Evolutionary conservation across 1,140 invertebrate genomes (phyloP), one percentile per base, ranked within the genome.

Genomic region (Calliopsis andreniformis): DNA sequence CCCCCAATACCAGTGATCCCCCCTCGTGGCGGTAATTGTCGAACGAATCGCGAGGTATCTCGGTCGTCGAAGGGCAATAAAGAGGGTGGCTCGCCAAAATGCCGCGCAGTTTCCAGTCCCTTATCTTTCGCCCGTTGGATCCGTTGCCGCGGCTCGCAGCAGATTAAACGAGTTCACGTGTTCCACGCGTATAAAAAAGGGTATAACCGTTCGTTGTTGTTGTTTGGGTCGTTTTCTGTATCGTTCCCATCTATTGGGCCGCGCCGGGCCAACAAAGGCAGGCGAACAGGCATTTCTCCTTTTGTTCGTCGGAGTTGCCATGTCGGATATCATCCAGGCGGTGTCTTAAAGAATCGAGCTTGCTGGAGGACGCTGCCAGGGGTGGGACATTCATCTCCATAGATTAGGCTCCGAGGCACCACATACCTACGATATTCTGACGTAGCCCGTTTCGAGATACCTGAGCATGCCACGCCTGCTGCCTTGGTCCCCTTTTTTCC

Each of bases 321-420:
- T 61, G 79, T 75, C 64, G 73, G 73, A 63, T 67, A 75, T 76
- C 66, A 63, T 53, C 51, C 45, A 56, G 70, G 70, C 63, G 71
- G 77, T 76, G 77, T 51, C 47, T 68, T 47, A 70, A 78, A 78
- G 63, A 68, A 68, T 61, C 66, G 62, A 69, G 47, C 32, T 59
- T 25, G 32, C 14, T 55, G 3, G 42, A 35, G 68, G 49, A 76
- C 58, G 14, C 23, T 61, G 76, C 35, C 56, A 66, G 64, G 69
- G 78, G 76, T 71, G 77, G 73, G 42, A 86, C 81, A 87, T 87
- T 83, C 83, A 82, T 80, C 82, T 86, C 56, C 58, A 63, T 78
- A 81, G 78, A 84, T 79, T 84, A 84, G 51, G 49, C 58, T 63
- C 30, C 14, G 51, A 64, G 42, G 43, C 23, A 39, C 25, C 28